These are phyloP conservation scores for Siphamia tubifer DNA, from an alignment of 2,113 vertebrate genomes.

Conservation along the genomic window DNA sequence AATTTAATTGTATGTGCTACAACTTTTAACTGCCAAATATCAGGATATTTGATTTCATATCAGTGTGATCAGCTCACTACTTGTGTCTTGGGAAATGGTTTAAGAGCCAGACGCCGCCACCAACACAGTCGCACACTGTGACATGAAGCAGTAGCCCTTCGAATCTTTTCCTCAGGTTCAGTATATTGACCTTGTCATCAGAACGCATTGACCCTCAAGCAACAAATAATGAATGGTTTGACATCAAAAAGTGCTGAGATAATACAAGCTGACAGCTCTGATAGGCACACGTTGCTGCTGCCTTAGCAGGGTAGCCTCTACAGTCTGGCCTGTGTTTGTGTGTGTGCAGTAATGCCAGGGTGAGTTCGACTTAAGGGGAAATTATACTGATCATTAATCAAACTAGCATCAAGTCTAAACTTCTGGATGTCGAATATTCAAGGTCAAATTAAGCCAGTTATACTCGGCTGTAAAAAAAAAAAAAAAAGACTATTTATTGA, in stretches of 20 bases:
- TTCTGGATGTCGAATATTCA: too few species aligned
- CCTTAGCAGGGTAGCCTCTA: not conserved
- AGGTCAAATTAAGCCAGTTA: too few species aligned
- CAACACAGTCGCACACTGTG: not conserved
- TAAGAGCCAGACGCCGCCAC: not conserved
- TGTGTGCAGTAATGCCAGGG: too few species aligned
- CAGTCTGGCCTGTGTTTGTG: not conserved
- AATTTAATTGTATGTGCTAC: not conserved
- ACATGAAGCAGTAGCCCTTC: not conserved
- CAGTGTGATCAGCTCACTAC: not conserved
- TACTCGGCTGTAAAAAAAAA: too few species aligned
- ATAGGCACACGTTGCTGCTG: slow-evolving; percentile 14
- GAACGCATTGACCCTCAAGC: slow-evolving; percentile 39
- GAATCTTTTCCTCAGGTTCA: slow-evolving; percentile 5
- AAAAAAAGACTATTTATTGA: too few species aligned
- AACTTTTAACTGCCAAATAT: not conserved
- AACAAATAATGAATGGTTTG: slow-evolving; percentile 47
- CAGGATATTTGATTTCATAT: slow-evolving; percentile 18
- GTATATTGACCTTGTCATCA: slow-evolving; percentile 50
- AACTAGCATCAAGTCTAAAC: too few species aligned
- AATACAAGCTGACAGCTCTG: slow-evolving; percentile 30
- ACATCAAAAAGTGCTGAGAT: slow-evolving; percentile 51
- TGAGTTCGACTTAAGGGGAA: too few species aligned
- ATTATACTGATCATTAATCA: too few species aligned
- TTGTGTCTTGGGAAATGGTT: not conserved